phyloP scores from a whole-genome alignment of 2,888 invertebrate genomes.

The Ethmia dodecea region DNA sequence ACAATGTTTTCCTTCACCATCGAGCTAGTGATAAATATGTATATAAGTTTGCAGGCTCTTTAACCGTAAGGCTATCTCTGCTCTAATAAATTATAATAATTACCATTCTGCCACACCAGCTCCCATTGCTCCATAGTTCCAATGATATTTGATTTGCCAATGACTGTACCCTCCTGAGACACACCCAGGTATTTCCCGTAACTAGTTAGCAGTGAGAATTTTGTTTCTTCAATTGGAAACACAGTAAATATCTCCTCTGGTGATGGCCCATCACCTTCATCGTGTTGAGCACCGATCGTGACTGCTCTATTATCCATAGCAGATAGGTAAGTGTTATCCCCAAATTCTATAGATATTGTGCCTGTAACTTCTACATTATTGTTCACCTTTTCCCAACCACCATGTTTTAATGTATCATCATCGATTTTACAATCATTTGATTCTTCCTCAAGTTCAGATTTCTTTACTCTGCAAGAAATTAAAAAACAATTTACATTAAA shows the following conservation, averaged over 20 bases:
- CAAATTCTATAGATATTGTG: slow-evolving; percentile 93
- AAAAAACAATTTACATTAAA: background rate
- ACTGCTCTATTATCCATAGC: slow-evolving; percentile 97
- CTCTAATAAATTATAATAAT: too few relatives aligned
- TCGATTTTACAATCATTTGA: slow-evolving; percentile 71
- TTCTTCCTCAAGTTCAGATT: slow-evolving; percentile 85
- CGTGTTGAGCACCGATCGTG: slow-evolving; percentile 91
- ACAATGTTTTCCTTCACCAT: too few relatives aligned
- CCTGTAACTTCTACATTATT: slow-evolving; percentile 87
- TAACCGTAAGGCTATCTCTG: too few relatives aligned
- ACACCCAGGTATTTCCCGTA: slow-evolving; percentile 97
- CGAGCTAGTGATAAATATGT: too few relatives aligned
- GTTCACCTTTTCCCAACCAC: slow-evolving; percentile 91
- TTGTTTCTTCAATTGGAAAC: slow-evolving; percentile 90
- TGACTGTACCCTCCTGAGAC: slow-evolving; percentile 89
- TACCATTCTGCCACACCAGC: slow-evolving; percentile 85
- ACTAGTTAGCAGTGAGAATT: slow-evolving; percentile 97
- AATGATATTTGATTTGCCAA: slow-evolving; percentile 96
- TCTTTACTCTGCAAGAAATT: slow-evolving; percentile 71
- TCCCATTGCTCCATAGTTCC: slow-evolving; percentile 98
- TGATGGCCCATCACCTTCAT: slow-evolving; percentile 91
- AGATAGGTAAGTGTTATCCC: slow-evolving; percentile 87
- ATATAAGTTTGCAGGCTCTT: too few relatives aligned
- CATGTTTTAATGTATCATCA: slow-evolving; percentile 83
- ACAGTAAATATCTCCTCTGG: slow-evolving; percentile 98